Base-by-base conservation (phyloP, 2,797 vertebrate species). In the Aythya fuligula region DNA sequence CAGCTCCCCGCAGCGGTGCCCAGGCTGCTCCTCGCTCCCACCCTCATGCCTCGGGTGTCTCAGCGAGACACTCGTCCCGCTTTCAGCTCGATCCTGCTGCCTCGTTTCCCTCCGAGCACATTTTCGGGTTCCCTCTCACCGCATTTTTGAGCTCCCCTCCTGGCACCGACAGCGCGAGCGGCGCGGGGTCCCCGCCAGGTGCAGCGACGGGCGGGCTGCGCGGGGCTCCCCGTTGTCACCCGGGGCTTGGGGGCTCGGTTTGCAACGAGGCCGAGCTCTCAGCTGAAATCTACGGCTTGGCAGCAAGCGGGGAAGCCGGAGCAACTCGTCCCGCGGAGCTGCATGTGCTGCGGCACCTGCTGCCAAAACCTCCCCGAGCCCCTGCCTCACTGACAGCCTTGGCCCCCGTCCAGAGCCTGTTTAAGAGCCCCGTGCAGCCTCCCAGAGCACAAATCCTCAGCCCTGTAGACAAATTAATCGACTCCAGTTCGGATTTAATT, bases 351-450 rank as follows among this genome's bases (percentile, higher is more conserved):
- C 17, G 14, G 65, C 75, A 62, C 58, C 87, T 80, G 87, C 83
- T 96, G 92, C 96, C 91, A 74, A 20, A 88, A 67, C 89, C 62
- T 73, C 79, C 69, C 74, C 79, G 78, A 34, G 11, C 90, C 92
- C 87, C 43, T 13, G 73, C 79, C 43, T 57, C 49, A 67, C 56
- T 39, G 47, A 67, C 94, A 78, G 76, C 34, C 89, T 90, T 95
- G 92, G 83, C 89, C 87, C 80, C 30, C 62, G 43, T 83, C 88
- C 95, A 90, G 89, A 95, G 82, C 72, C 76, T n/a, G 73, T 93
- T 95, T 65, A 87, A 93, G 56, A 69, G 62, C 81, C 47, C 73
- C 3, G 25, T 30, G 74, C 73, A 87, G 36, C 83, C 70, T 91
- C 94, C 77, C 85, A 11, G 84, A 86, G 90, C 82, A 81, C 60